A percentile compares a stretch with the other conserved stretches of the same genome.
phyloP scores from a whole-genome alignment of 2,113 vertebrate species.

The Pomatostomus ruficeps region DNA sequence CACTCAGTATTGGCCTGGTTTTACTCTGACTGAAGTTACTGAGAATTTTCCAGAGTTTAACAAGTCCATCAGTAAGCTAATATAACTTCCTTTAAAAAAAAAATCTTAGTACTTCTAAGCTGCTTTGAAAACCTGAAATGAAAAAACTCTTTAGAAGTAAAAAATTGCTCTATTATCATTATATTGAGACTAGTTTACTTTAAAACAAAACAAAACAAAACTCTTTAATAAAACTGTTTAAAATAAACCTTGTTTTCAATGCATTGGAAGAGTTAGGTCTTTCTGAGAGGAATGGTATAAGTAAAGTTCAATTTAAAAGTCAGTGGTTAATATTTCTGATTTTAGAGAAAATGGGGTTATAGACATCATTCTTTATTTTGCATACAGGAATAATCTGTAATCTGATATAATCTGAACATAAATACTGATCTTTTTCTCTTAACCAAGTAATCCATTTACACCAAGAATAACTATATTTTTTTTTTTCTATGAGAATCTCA shows the following conservation, averaged over 20 bases:
- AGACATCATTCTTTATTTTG: background rate
- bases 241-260: background rate
- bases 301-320: slow-evolving; percentile 12
- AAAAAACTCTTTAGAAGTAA: background rate
- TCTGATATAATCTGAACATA: background rate
- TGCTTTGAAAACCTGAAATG: background rate
- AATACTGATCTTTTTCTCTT: background rate
- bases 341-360: background rate
- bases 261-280: background rate
- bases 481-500: background rate
- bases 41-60: background rate
- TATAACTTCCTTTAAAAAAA: background rate
- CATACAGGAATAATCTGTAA: background rate
- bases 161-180: background rate
- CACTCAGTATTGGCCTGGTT: background rate
- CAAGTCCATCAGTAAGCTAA: background rate
- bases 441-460: background rate
- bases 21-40: background rate
- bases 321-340: background rate
- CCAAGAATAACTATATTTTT: background rate
- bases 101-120: slow-evolving; percentile 6
- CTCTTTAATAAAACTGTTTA: background rate
- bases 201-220: background rate
- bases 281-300: background rate
- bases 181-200: background rate